Conservation (phyloP, 1,140 invertebrate species). For the Brachystomella parvula region DNA sequence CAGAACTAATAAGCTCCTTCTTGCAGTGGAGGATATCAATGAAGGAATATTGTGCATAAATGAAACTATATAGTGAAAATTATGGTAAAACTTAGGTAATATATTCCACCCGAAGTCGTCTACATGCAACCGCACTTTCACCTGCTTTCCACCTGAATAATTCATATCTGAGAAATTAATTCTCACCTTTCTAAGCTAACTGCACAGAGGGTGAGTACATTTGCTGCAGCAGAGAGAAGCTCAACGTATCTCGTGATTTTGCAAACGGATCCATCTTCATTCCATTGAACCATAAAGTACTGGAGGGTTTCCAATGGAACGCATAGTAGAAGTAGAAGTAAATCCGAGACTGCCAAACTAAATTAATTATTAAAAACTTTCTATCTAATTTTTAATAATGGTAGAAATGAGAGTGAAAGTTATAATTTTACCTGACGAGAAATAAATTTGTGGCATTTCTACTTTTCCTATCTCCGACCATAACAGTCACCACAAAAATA, state of each 20-base stretch:
- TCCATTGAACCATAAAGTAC: conserved; percentile 43
- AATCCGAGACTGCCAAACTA: conserved; percentile 44
- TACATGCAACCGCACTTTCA: too few species aligned
- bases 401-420: neutral
- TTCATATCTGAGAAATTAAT: too few species aligned
- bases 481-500: conserved; percentile 38
- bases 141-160: too few species aligned
- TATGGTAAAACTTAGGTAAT: too few species aligned
- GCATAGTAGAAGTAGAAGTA: conserved; percentile 45
- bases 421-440: conserved; percentile 31
- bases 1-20: too few species aligned
- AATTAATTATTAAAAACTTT: conserved; percentile 20
- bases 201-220: conserved; percentile 45
- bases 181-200: conserved; percentile 45
- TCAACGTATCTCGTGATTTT: conserved; percentile 44
- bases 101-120: too few species aligned
- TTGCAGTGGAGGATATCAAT: too few species aligned
- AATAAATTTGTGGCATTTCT: conserved; percentile 38
- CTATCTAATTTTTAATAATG: neutral
- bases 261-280: conserved; percentile 42
- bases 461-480: conserved; percentile 39
- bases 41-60: too few species aligned
- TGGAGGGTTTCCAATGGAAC: conserved; percentile 44
- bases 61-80: too few species aligned
- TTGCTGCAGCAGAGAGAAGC: conserved; percentile 43